Conservation (phyloP, 2,888 invertebrate species). For the Lepidocyrtoides sp. region DNA sequence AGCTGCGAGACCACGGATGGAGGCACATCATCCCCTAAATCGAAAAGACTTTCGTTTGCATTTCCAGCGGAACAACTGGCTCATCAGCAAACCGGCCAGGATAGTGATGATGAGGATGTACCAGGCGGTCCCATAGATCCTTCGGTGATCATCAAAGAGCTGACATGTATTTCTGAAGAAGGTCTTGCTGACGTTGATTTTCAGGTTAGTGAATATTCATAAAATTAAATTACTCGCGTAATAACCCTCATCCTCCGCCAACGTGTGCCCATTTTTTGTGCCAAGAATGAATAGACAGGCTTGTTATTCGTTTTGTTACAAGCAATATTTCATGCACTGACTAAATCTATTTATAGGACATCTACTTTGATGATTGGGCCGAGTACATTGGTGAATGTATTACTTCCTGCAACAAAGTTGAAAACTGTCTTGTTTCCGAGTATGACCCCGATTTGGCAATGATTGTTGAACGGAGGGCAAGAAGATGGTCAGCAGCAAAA, state of each 20-base stretch:
- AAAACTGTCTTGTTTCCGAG: slow-evolving; percentile 84
- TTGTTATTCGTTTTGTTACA: neutral
- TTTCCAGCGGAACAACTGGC: slow-evolving; percentile 83
- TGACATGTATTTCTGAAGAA: slow-evolving; percentile 95
- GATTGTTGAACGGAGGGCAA: slow-evolving; percentile 90
- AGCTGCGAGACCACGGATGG: slow-evolving; percentile 86
- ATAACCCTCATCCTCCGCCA: neutral
- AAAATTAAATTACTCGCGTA: slow-evolving; percentile 41
- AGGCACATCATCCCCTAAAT: slow-evolving; percentile 87
- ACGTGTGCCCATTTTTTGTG: neutral
- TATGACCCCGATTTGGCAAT: slow-evolving; percentile 91
- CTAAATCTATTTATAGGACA: slow-evolving; percentile 79
- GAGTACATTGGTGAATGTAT: slow-evolving; percentile 89
- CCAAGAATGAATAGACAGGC: neutral
- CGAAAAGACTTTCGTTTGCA: slow-evolving; percentile 86
- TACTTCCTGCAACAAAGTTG: slow-evolving; percentile 93
- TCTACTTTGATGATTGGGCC: slow-evolving; percentile 85
- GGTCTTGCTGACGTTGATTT: slow-evolving; percentile 94
- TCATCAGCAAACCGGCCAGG: slow-evolving; percentile 79
- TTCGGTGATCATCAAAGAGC: slow-evolving; percentile 87
- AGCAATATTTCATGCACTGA: neutral
- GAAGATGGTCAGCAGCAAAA: slow-evolving; percentile 91
- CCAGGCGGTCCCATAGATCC: slow-evolving; percentile 78
- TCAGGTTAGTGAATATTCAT: slow-evolving; percentile 88
- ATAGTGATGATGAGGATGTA: slow-evolving; percentile 82